These are phyloP conservation scores for Salminus brasiliensis DNA, from an alignment of 2,113 vertebrate genomes.

Conservation along the genomic window DNA sequence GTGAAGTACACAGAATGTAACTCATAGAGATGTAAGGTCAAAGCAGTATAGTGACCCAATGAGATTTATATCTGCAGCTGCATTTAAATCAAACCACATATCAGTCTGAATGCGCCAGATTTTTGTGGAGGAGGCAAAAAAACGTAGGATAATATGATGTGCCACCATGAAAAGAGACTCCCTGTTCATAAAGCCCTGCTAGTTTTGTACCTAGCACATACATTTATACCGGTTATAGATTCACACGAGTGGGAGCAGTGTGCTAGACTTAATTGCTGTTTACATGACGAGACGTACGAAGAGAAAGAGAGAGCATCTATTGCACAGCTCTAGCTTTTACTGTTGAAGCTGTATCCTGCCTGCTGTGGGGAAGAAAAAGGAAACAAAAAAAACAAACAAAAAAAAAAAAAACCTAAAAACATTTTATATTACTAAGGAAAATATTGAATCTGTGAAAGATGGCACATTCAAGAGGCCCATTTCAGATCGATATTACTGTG, in stretches of 20 bases:
- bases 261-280: conserved; percentile 51
- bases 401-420: conserved; percentile 58
- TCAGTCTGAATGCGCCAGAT: conserved; percentile 30
- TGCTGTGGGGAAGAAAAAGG: conserved; percentile 83
- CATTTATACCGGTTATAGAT: conserved; percentile 46
- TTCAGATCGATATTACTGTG: conserved; percentile 97
- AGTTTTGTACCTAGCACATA: conserved; percentile 44
- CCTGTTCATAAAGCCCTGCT: conserved; percentile 26
- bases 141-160: background rate
- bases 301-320: conserved; percentile 58
- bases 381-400: conserved; percentile 57
- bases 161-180: conserved; percentile 26
- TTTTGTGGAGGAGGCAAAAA: background rate
- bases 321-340: conserved; percentile 86
- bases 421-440: conserved; percentile 58
- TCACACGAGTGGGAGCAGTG: conserved; percentile 41
- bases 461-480: conserved; percentile 89
- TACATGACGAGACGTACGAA: conserved; percentile 47
- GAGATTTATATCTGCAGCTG: conserved; percentile 12
- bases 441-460: conserved; percentile 79
- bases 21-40: background rate
- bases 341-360: conserved; percentile 85
- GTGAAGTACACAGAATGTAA: conserved; percentile 41
- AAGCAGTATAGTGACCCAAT: background rate
- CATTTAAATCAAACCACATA: conserved; percentile 22